Evolutionary conservation across 2,888 invertebrate genomes (phyloP).

Genomic region (Chymomyza amoena): DNA sequence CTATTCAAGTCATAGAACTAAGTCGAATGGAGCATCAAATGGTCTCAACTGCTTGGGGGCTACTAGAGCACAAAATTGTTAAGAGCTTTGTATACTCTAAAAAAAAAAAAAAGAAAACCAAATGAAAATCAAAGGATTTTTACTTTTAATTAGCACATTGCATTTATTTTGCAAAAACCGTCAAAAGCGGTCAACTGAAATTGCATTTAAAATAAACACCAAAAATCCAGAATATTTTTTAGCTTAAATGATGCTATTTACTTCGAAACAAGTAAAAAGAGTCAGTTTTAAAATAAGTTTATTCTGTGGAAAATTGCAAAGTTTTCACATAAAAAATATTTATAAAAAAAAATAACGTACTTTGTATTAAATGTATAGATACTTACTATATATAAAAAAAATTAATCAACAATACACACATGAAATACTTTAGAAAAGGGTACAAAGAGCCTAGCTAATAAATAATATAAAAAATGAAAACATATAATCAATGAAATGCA

Average conservation of each 20-base stretch:
- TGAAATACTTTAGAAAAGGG: constrained; percentile 18
- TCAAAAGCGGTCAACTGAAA: background rate
- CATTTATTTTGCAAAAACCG: background rate
- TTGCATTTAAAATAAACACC: background rate
- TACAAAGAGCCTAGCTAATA: constrained; percentile 7
- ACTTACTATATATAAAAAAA: background rate
- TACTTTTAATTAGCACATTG: background rate
- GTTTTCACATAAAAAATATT: background rate
- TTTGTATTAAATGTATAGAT: background rate
- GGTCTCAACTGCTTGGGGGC: background rate
- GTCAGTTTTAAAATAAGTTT: background rate
- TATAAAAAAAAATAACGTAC: constrained; percentile 12
- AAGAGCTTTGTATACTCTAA: background rate
- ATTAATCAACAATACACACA: constrained; percentile 17
- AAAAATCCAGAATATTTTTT: background rate
- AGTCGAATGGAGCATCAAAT: background rate
- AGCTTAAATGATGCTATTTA: background rate
- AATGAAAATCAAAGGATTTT: no score
- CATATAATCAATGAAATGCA: background rate
- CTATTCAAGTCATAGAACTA: constrained; percentile 9
- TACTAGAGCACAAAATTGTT: background rate
- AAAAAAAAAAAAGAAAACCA: background rate
- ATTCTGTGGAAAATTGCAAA: background rate
- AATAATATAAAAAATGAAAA: background rate
- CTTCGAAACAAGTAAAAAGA: background rate